phyloP scores from a whole-genome alignment of 2,113 vertebrate genomes.

The Urocynchramus pylzowi region DNA sequence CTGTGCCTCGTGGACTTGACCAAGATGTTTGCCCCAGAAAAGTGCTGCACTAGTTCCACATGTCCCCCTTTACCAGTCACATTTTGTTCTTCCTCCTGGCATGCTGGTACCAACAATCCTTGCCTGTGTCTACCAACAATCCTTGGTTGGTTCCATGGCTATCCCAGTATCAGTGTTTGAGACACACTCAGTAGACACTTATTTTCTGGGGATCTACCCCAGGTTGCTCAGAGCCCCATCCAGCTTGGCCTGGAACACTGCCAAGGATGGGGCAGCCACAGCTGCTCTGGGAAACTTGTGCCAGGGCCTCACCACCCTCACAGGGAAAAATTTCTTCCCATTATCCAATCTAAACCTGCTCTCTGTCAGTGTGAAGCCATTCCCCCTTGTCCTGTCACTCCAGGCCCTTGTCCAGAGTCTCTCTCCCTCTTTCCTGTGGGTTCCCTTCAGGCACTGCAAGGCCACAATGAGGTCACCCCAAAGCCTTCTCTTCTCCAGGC shows the following conservation, averaged over 20 bases:
- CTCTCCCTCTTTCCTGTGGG: neutral
- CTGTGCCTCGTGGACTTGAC: neutral
- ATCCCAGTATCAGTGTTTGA: neutral
- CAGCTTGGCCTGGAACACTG: rapidly evolving
- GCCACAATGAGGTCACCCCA: too few species aligned
- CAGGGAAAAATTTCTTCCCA: rapidly evolving
- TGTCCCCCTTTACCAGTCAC: too few species aligned
- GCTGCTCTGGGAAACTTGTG: neutral
- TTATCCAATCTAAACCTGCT: neutral
- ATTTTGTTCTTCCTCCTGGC: neutral
- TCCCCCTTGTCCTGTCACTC: neutral
- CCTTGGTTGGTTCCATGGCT: neutral
- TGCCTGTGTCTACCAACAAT: neutral
- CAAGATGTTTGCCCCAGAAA: neutral
- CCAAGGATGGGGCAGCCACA: neutral
- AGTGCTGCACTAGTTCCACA: neutral
- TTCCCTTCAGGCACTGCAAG: neutral
- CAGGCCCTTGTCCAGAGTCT: neutral
- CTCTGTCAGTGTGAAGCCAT: neutral
- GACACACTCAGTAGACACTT: neutral
- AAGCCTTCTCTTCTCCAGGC: neutral
- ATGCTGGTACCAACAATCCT: neutral
- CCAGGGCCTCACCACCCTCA: neutral
- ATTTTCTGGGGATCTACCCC: neutral
- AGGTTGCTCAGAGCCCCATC: neutral